Evolutionary conservation across 2,113 vertebrate species (phyloP), one percentile per base, ranked within the genome.

Genomic region (Pogona vitticeps): DNA sequence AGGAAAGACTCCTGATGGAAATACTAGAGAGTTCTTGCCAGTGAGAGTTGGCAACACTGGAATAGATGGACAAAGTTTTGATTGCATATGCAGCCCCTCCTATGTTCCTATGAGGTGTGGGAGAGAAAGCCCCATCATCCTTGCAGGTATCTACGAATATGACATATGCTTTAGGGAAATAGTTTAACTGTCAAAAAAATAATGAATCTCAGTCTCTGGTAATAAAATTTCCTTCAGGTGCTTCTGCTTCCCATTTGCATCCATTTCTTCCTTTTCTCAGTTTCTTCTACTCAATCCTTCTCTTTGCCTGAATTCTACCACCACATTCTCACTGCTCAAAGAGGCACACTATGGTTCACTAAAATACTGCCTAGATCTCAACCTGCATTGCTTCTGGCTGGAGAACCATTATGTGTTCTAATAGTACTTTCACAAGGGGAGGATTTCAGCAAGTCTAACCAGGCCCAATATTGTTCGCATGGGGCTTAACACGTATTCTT

Each of bases 401-500:
- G 21, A 21, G 70, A 58, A 26, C 10, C 1, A 18, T n/a, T 40
- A 17, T 52, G 70, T 61, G 17, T 7, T 40, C 73, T 2, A 17
- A 14, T 10, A 59, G 4, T 40, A 33, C 56, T 72, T 86, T 61
- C 40, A 63, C 5, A 46, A 59, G n/a, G 23, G 68, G 5, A 28
- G 31, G 15, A 46, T 86, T 63, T 46, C 75, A 73, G 0, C 5
- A 76, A 1, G 1, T 63, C 1, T 9, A 67, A 3, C 14, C 14
- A 56, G 8, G 0, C 2, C 58, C 38, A 26, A 2, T n/a, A 10
- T 1, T 17, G 20, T 79, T 1, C 38, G 3, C 14, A 10, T 28
- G 33, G 0, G 3, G 26, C 2, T 33, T 58, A 73, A 28, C 36
- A 82, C 70, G 58, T 9, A n/a, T 4, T 7, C 94, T 96, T 96